Conservation (phyloP, 35 echinoderm and acorn worm genomes). For the Nesometra sesokonis region DNA sequence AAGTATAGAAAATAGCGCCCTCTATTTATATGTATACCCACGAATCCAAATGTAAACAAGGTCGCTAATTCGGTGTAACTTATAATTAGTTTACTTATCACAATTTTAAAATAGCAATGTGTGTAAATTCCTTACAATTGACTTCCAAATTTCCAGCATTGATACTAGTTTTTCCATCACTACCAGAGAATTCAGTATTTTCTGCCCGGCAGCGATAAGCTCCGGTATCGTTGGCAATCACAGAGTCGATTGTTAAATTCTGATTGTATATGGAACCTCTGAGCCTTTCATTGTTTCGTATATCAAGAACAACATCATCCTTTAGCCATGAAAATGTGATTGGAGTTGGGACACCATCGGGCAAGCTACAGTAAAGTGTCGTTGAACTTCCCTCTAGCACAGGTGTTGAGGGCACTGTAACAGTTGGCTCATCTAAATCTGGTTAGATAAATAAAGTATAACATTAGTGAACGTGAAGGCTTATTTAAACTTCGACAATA, state of each 20-base stretch:
- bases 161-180: background rate
- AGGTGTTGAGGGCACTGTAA: background rate
- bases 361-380: background rate
- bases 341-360: background rate
- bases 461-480: too few species aligned
- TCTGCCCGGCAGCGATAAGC: background rate
- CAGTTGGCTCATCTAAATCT: background rate
- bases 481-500: too few species aligned
- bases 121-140: background rate
- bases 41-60: too few species aligned
- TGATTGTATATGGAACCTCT: background rate
- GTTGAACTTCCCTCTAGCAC: background rate
- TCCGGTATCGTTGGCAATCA: background rate
- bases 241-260: background rate
- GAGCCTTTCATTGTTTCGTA: background rate
- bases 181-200: background rate
- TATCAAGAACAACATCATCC: background rate
- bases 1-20: too few species aligned
- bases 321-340: background rate
- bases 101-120: too few species aligned
- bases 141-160: background rate
- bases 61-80: too few species aligned
- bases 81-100: too few species aligned
- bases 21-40: too few species aligned
- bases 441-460: too few species aligned